Evolutionary conservation across 2,888 invertebrate species (phyloP), one percentile per base, ranked within the genome.

Genomic region (Drosophila neonasuta): DNA sequence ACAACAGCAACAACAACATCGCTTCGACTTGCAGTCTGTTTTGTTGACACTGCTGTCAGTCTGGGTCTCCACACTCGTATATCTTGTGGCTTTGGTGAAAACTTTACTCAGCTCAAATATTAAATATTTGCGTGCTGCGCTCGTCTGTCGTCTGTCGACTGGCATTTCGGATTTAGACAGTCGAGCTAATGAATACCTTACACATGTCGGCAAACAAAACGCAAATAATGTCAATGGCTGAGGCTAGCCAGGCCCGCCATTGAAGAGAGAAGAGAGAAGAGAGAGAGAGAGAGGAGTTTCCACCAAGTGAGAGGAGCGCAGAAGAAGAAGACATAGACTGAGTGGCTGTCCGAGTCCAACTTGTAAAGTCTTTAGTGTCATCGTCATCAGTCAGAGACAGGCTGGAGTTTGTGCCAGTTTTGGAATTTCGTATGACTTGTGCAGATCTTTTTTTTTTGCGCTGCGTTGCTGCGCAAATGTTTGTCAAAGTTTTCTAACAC

Each of bases 401-500:
- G 39, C 34, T 55, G 68, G 66, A 60, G 80, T 58, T 81, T 81
- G 80, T 86, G 84, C 80, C 68, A 81, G 75, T 83, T 86, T 73
- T 76, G 59, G 63, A 45, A 56, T 61, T 48, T 48, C 54, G 39
- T 41, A 41, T 41, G 57, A 34, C 67, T 64, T 51, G 56, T 56
- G 68, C 68, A 55, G 50, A 24, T 24, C 24, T 36, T 48, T 11
- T 46, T 24, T 24, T 24, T 24, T 24, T 24, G 4, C 24, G 24
- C 24, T 24, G 24, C 24, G 20, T 20, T 20, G 24, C 72, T 69
- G 61, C 57, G 72, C 77, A 81, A 81, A 82, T 87, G 86, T 87
- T 87, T 87, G 87, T 80, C 86, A 85, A 81, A 81, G 65, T 86
- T 78, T 79, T 84, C 87, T 70, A 86, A 86, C 87, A 81, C 87